These are phyloP conservation scores for Leptodirus hochenwartii DNA, from an alignment of 2,888 invertebrate genomes.

Conservation along the genomic window DNA sequence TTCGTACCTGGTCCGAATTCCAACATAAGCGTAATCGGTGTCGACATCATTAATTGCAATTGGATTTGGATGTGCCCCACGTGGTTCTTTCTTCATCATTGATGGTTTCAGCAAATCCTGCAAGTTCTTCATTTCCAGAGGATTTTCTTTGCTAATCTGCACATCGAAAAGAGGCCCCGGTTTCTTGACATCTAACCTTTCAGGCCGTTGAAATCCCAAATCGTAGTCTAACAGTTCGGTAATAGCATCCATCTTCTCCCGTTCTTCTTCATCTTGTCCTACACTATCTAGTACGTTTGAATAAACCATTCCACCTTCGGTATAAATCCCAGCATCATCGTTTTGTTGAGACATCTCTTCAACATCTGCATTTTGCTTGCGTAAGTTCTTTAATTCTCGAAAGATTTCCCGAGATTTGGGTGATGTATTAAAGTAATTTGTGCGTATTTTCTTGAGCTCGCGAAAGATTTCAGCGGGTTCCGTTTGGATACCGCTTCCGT, in stretches of 20 bases:
- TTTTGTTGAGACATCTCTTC: conserved; percentile 1
- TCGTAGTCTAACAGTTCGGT: conserved; percentile 41
- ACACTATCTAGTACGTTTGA: no score
- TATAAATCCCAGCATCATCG: conserved; percentile 30
- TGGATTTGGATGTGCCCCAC: conserved; percentile 22
- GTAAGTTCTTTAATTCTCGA: conserved; percentile 13
- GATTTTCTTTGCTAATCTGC: conserved; percentile 16
- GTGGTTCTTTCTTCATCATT: conserved; percentile 27
- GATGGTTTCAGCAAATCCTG: conserved; percentile 13
- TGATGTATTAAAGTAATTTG: no score
- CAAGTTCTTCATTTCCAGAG: conserved; percentile 6
- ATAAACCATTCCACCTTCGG: conserved; percentile 42
- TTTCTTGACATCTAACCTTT: conserved; percentile 84
- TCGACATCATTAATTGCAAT: conserved; percentile 39
- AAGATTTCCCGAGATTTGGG: conserved; percentile 13
- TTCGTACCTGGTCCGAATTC: conserved; percentile 51
- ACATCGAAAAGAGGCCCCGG: conserved; percentile 73
- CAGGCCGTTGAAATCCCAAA: conserved; percentile 71
- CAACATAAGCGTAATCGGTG: conserved; percentile 60
- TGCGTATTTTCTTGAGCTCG: conserved; percentile 18
- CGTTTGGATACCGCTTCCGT: conserved; percentile 19
- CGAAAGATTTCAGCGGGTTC: conserved; percentile 17
- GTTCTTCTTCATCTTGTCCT: no score
- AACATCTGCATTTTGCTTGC: conserved; percentile 9
- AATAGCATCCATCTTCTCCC: no score